Evolutionary conservation across 2,113 vertebrate species (phyloP), one percentile per base, ranked within the genome.

Genomic region (Eubucco bourcierii): DNA sequence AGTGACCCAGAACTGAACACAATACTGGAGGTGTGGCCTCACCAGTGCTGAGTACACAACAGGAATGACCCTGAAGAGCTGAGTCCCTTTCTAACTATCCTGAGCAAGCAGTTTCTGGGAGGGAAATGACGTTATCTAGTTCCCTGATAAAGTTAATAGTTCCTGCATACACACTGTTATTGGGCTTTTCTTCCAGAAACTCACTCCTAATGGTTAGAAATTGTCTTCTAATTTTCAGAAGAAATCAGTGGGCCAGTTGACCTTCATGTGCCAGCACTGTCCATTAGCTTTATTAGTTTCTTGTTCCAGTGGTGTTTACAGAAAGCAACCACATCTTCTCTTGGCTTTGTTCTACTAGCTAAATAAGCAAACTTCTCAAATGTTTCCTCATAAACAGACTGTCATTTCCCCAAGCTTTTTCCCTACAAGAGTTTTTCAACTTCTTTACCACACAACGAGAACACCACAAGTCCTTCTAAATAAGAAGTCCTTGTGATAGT

Each of bases 241-340:
- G 61, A 86, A 90, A 93, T 90, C 66, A 90, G 80, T 4, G 19
- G 86, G 68, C 34, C 31, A 11, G 71, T 4, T 4, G 21, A 19
- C 59, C 58, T 70, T 90, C 73, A 5, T 23, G 84, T 79, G 94
- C 90, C 92, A 95, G 84, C 80, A 66, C 1, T 15, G 50, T 65
- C 96, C 94, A 95, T 96, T 95, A 95, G 88, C 83, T 90, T 90
- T 88, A 90, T 92, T 70, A 76, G 66, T 46, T 81, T 78, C 80
- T 88, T 65, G 90, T 96, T 90, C 80, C 83, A 65, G 70, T 3
- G 21, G 86, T 88, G 77, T 55, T 91, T 93, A 95, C 88, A 90
- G 80, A 95, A 95, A 91, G 80, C 79, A 90, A 71, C 65, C 7
- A 0, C 68, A 83, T 83, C 72, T 77, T 74, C 61, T 75, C 73